These are phyloP conservation scores for Temnothorax rugatulus DNA, from an alignment of 2,888 invertebrate genomes.

Conservation along the genomic window DNA sequence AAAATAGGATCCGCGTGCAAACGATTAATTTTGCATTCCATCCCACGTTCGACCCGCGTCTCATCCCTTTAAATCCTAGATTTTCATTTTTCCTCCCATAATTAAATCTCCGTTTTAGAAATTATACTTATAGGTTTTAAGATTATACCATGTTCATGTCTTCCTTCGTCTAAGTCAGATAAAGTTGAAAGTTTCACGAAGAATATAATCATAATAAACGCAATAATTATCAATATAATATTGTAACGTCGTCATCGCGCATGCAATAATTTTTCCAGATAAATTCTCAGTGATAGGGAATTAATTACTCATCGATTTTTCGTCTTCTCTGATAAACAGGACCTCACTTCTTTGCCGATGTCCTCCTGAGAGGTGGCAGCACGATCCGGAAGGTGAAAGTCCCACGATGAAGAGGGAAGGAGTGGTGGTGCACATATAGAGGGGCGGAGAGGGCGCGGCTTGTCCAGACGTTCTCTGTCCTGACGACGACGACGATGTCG, in stretches of 20 bases:
- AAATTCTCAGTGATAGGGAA: neutral
- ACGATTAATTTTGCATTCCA: slow-evolving; percentile 43
- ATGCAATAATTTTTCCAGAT: neutral
- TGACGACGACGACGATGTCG: slow-evolving; percentile 81
- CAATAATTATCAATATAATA: neutral
- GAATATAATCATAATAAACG: neutral
- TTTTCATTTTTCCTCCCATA: neutral
- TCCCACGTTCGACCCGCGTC: neutral
- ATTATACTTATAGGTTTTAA: neutral
- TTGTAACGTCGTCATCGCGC: neutral
- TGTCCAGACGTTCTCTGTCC: slow-evolving; percentile 85
- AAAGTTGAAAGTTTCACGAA: neutral
- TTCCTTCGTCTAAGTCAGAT: neutral
- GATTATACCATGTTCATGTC: neutral
- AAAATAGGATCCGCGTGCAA: slow-evolving; percentile 21
- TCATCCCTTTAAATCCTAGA: neutral
- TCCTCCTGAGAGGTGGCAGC: slow-evolving; percentile 80
- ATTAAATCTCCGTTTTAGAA: neutral
- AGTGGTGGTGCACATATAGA: slow-evolving; percentile 85
- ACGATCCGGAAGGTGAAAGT: slow-evolving; percentile 84
- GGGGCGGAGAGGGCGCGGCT: slow-evolving; percentile 86
- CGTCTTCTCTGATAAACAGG: slow-evolving; percentile 1
- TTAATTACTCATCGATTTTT: neutral
- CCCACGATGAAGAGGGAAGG: slow-evolving; percentile 80
- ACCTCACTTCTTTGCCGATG: slow-evolving; percentile 4